phyloP scores from a whole-genome alignment of 2,888 invertebrate species.

The Drosophila picticornis region DNA sequence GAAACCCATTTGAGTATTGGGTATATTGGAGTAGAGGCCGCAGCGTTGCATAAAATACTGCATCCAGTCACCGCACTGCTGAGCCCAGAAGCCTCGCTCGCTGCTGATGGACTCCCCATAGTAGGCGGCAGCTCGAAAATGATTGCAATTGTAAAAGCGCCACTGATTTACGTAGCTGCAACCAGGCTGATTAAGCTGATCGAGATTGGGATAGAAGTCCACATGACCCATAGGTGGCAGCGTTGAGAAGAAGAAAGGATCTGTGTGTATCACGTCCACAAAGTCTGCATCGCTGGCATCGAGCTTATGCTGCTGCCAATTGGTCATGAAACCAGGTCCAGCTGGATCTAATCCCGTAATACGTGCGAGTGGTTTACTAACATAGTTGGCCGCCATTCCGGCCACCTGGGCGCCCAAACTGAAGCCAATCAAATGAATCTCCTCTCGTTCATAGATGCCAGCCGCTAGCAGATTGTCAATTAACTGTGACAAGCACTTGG shows the following conservation, averaged over 20 bases:
- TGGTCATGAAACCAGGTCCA: constrained; percentile 87
- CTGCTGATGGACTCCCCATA: constrained; percentile 87
- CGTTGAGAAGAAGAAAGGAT: constrained; percentile 87
- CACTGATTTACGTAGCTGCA: constrained; percentile 83
- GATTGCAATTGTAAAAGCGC: constrained; percentile 86
- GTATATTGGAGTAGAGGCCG: constrained; percentile 48
- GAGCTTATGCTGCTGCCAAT: constrained; percentile 85
- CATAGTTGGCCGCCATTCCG: constrained; percentile 86
- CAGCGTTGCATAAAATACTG: constrained; percentile 86
- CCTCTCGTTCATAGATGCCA: constrained; percentile 84
- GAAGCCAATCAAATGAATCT: constrained; percentile 88
- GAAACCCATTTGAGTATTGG: constrained; percentile 86
- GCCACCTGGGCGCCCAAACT: constrained; percentile 88
- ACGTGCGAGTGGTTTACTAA: constrained; percentile 86
- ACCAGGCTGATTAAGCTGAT: constrained; percentile 87
- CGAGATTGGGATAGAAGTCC: constrained; percentile 88
- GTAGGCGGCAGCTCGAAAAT: constrained; percentile 87
- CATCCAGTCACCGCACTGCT: constrained; percentile 86
- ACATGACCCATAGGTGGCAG: constrained; percentile 86
- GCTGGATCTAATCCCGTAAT: constrained; percentile 89
- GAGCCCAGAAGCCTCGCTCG: constrained; percentile 87
- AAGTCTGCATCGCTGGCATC: constrained; percentile 87
- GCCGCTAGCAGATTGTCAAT: constrained; percentile 86
- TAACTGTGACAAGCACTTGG: constrained; percentile 87
- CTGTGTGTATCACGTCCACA: constrained; percentile 89